phyloP scores from a whole-genome alignment of 2,113 vertebrate species.

The Hylia prasina region DNA sequence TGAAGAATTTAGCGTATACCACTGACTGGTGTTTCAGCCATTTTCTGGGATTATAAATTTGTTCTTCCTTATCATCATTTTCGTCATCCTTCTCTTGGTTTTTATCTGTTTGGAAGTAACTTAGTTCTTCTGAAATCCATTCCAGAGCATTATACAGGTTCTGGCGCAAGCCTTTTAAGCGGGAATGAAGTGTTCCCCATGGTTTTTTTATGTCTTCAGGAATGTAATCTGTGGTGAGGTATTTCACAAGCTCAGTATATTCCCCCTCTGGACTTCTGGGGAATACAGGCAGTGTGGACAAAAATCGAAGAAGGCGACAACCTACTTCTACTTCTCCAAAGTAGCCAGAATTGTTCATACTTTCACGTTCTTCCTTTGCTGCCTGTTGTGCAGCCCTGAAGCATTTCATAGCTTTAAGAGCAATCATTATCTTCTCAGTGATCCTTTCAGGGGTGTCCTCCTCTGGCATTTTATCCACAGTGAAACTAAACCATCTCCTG shows the following conservation, averaged over 20 bases:
- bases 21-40: slow-evolving; percentile 72
- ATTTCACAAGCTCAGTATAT: slow-evolving; percentile 65
- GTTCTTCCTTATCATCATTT: slow-evolving; percentile 54
- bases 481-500: slow-evolving; percentile 73
- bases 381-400: slow-evolving; percentile 75
- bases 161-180: slow-evolving; percentile 67
- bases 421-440: slow-evolving; percentile 64
- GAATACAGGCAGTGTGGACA: slow-evolving; percentile 71
- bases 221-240: slow-evolving; percentile 74
- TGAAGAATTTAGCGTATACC: slow-evolving; percentile 73
- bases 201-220: slow-evolving; percentile 63
- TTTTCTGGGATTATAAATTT: slow-evolving; percentile 64
- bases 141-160: slow-evolving; percentile 75
- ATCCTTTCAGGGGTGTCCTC: slow-evolving; percentile 27
- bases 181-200: slow-evolving; percentile 72
- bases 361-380: slow-evolving; percentile 66
- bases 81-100: slow-evolving; percentile 33
- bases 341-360: slow-evolving; percentile 70
- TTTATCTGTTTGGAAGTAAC: slow-evolving; percentile 81
- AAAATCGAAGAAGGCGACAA: slow-evolving; percentile 70
- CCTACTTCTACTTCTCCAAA: slow-evolving; percentile 78
- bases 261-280: slow-evolving; percentile 3
- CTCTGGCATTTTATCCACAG: slow-evolving; percentile 51
- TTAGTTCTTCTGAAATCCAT: slow-evolving; percentile 80
- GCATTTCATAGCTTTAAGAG: slow-evolving; percentile 76